Conservation (phyloP, 1,140 invertebrate genomes). For the Chrysomallon squamiferum region DNA sequence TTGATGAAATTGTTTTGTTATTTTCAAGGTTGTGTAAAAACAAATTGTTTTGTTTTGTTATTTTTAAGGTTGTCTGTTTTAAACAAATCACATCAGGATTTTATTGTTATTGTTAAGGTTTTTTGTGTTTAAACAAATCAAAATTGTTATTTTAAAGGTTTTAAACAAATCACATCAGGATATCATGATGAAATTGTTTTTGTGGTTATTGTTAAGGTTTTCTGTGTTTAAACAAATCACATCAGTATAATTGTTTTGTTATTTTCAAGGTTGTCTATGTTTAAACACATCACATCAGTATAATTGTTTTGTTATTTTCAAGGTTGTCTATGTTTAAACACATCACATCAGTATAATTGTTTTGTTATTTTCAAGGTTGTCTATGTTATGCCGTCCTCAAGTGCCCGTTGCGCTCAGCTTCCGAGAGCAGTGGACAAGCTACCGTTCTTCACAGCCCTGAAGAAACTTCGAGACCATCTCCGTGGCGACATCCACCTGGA, state of each 20-base stretch:
- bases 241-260: slow-evolving; percentile 51
- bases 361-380: slow-evolving; percentile 77
- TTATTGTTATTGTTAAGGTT: slow-evolving; percentile 53
- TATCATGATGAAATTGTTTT: background rate
- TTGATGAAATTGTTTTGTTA: too few species aligned
- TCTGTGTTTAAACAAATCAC: slow-evolving; percentile 73
- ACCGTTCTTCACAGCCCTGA: slow-evolving; percentile 93
- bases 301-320: slow-evolving; percentile 57
- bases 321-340: slow-evolving; percentile 70
- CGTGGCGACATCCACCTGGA: slow-evolving; percentile 86
- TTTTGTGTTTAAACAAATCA: too few species aligned
- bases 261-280: slow-evolving; percentile 87
- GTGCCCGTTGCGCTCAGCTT: slow-evolving; percentile 92
- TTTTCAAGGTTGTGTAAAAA: too few species aligned
- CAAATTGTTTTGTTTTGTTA: too few species aligned
- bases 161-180: background rate
- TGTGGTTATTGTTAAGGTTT: slow-evolving; percentile 74
- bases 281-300: background rate
- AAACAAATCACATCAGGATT: background rate
- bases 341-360: background rate
- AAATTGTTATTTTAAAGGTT: too few species aligned
- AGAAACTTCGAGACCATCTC: slow-evolving; percentile 94
- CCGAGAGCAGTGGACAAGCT: slow-evolving; percentile 96
- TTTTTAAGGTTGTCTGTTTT: too few species aligned
- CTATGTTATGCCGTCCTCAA: slow-evolving; percentile 98